Base-by-base conservation (phyloP, 2,797 vertebrate genomes). In the Smutsia temminckii region DNA sequence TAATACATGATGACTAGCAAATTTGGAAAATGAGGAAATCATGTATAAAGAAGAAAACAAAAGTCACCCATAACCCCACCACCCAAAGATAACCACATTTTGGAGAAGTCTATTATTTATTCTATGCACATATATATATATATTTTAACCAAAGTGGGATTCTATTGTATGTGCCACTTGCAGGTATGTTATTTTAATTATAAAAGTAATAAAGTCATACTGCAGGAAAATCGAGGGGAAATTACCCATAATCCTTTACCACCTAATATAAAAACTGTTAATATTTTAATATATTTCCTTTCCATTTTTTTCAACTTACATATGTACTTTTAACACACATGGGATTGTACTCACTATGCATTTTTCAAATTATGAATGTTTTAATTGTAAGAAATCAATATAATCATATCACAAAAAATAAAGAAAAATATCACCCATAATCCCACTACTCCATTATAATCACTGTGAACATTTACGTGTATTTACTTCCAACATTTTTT, bases 181-280 rank as follows among this genome's bases (percentile, higher is more conserved):
- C 85, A 89, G 14, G 21, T 64, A 79, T 63, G 97, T 95, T 85
- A 93, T 91, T 95, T 95, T 91, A 83, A 96, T 85, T 96, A 77
- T 93, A 94, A 94, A 96, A 69, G 66, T 93, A 96, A 95, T 96
- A 89, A 95, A 94, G 89, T 37, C 16, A 80, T 66, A 95, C 78
- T 93, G 86, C 10, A 88, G 66, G 93, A 95, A 94, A 90, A 80
- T 84, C 46, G 32, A 69, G 40, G 90, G 37, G 49, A 90, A 97
- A 95, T 95, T 94, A 94, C 64, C 92, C 95, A 90, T 53, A 94
- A 93, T 92, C 34, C 80, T 75, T 96, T 87, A 95, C 84, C 66
- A 94, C 25, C n/a, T 94, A 96, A 86, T 94, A 96, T 93, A 93
- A 97, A 95, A 96, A 64, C 57, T 89, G 57, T 86, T 95, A 85